phyloP scores from a whole-genome alignment of 2,797 vertebrate genomes.

The Myotis myotis region DNA sequence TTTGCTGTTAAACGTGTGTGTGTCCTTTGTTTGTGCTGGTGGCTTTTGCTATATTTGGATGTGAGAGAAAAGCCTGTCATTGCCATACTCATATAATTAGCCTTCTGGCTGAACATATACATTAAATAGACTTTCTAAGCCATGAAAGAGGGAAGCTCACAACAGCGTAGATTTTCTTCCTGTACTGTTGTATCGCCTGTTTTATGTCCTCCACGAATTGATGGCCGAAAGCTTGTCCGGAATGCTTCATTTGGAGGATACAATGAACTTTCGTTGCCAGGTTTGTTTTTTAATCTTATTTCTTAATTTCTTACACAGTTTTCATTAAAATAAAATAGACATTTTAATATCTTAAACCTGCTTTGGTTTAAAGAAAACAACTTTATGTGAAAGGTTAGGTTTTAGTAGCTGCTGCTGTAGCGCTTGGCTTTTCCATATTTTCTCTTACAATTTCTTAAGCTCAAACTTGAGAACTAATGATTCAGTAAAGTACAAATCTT shows the following conservation, averaged over 20 bases:
- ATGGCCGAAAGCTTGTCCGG: constrained; percentile 95
- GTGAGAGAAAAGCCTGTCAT: constrained; percentile 83
- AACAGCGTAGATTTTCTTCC: constrained; percentile 94
- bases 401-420: constrained; percentile 6
- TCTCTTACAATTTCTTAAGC: constrained; percentile 45
- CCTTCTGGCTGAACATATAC: constrained; percentile 80
- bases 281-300: constrained; percentile 86
- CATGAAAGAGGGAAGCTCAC: constrained; percentile 95
- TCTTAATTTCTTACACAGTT: constrained; percentile 69
- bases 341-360: constrained; percentile 51
- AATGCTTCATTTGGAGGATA: constrained; percentile 99
- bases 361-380: constrained; percentile 51
- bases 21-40: constrained; percentile 83
- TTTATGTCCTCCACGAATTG: constrained; percentile 89
- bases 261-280: constrained; percentile 94
- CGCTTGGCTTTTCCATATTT: constrained; percentile 23
- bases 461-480: constrained; percentile 54
- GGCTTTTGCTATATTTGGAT: constrained; percentile 82
- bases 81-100: constrained; percentile 84
- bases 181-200: constrained; percentile 89
- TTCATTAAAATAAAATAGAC: constrained; percentile 44
- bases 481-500: constrained; percentile 44
- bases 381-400: constrained; percentile 40
- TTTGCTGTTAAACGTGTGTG: constrained; percentile 81
- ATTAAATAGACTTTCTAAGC: constrained; percentile 83